phyloP scores from a whole-genome alignment of 2,113 vertebrate species.

The Gulo gulo region DNA sequence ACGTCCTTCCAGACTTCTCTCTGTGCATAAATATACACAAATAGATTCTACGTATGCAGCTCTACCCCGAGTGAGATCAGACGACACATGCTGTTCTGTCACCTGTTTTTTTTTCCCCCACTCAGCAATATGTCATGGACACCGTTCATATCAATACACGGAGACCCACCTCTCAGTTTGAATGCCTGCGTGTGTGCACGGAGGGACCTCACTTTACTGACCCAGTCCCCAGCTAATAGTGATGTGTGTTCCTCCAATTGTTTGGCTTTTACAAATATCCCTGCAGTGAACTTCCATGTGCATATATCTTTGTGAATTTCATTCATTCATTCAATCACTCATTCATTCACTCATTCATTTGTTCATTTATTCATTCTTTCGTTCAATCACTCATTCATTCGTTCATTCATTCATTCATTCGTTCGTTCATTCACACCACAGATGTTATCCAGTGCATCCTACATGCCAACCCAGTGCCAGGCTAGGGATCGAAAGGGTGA shows the following conservation, averaged over 20 bases:
- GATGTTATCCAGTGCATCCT: not conserved
- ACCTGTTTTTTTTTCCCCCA: conserved; percentile 53
- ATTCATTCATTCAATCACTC: not conserved
- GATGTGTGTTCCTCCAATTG: not conserved
- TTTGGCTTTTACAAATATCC: conserved; percentile 38
- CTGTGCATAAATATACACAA: conserved; percentile 71
- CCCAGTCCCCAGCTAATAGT: not conserved
- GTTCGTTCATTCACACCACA: not conserved
- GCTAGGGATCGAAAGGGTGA: not conserved
- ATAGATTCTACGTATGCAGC: conserved; percentile 62
- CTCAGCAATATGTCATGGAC: conserved; percentile 64
- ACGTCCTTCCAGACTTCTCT: conserved; percentile 70
- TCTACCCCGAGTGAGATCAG: conserved; percentile 54
- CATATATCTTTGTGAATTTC: not conserved
- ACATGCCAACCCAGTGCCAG: not conserved
- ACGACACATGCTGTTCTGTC: conserved; percentile 68
- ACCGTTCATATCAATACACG: conserved; percentile 33
- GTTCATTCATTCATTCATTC: not conserved
- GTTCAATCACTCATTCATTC: not conserved
- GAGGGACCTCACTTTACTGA: not conserved
- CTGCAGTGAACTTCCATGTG: not conserved
- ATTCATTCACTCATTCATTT: not conserved
- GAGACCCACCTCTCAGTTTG: not conserved
- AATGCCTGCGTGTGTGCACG: not conserved
- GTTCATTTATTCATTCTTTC: too few relatives aligned